Percentiles rank a stretch among this genome's conserved stretches.
phyloP scores from a whole-genome alignment of 2,113 vertebrate genomes.

The Apeltes quadracus region DNA sequence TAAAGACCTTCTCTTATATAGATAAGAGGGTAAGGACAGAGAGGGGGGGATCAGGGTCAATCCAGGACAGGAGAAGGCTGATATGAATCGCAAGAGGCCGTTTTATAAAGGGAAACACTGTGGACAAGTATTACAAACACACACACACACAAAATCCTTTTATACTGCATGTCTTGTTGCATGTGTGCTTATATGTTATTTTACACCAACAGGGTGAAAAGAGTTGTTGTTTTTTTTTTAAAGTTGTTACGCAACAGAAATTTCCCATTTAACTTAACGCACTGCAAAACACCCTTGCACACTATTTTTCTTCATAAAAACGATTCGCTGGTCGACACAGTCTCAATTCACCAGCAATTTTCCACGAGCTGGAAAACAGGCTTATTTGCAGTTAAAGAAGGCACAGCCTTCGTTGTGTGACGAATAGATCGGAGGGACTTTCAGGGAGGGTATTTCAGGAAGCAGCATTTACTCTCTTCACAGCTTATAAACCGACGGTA shows the following conservation, averaged over 20 bases:
- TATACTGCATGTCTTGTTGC: background rate
- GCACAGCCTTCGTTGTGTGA: background rate
- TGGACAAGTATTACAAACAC: background rate
- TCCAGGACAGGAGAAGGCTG: background rate
- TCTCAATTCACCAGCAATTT: background rate
- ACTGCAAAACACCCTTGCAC: slow-evolving; percentile 34
- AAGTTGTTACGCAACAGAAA: slow-evolving; percentile 32
- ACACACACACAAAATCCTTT: background rate
- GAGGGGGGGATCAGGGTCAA: slow-evolving; percentile 2
- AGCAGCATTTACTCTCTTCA: background rate
- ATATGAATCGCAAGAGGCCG: slow-evolving; percentile 21
- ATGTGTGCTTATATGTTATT: slow-evolving; percentile 6
- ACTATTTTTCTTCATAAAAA: slow-evolving; percentile 11
- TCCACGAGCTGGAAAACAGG: slow-evolving; percentile 11
- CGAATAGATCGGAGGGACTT: background rate
- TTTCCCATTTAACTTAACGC: slow-evolving; percentile 38
- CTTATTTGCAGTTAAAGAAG: background rate
- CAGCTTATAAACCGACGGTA: background rate
- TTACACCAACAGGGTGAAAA: slow-evolving; percentile 9
- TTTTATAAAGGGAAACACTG: background rate
- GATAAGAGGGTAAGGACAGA: slow-evolving; percentile 22
- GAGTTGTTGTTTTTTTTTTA: slow-evolving; percentile 8
- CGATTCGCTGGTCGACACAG: background rate
- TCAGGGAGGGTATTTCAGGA: background rate
- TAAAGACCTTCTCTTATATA: slow-evolving; percentile 41